Conservation (phyloP, 2,797 vertebrate species). For the Enoplosus armatus region DNA sequence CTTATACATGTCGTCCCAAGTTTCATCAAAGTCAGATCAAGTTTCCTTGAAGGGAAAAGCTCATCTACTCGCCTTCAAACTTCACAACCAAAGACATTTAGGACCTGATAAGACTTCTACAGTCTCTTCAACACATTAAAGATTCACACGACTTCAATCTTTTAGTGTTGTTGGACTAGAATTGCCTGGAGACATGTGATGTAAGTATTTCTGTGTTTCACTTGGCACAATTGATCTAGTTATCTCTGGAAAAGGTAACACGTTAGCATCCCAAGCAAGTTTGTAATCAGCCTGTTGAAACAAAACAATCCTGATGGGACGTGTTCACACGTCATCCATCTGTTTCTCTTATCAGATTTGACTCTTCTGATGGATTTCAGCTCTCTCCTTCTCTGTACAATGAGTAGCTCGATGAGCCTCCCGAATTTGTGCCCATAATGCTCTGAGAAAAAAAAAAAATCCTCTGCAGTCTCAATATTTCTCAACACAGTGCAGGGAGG, state of each 20-base stretch:
- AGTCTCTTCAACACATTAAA: neutral
- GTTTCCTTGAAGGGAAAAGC: neutral
- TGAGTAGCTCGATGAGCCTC: neutral
- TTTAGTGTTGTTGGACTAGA: too few species aligned
- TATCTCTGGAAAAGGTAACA: too few species aligned
- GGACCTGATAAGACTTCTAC: neutral
- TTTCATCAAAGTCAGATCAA: slow-evolving; percentile 1
- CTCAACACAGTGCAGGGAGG: too few species aligned
- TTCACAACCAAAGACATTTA: neutral
- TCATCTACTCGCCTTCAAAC: neutral
- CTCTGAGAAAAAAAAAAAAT: too few species aligned
- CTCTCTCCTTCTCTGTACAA: neutral
- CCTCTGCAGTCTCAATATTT: too few species aligned
- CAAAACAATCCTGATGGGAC: neutral
- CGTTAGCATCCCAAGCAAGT: neutral
- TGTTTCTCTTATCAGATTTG: neutral
- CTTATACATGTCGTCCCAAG: neutral
- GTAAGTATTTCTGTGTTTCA: neutral
- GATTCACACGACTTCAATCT: neutral
- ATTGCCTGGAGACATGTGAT: too few species aligned
- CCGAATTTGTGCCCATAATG: neutral
- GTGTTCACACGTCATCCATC: neutral
- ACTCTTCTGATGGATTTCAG: neutral
- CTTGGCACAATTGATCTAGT: neutral
- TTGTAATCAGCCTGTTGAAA: neutral